Base-by-base conservation (phyloP, 1,140 invertebrate species). In the Apis cerana region DNA sequence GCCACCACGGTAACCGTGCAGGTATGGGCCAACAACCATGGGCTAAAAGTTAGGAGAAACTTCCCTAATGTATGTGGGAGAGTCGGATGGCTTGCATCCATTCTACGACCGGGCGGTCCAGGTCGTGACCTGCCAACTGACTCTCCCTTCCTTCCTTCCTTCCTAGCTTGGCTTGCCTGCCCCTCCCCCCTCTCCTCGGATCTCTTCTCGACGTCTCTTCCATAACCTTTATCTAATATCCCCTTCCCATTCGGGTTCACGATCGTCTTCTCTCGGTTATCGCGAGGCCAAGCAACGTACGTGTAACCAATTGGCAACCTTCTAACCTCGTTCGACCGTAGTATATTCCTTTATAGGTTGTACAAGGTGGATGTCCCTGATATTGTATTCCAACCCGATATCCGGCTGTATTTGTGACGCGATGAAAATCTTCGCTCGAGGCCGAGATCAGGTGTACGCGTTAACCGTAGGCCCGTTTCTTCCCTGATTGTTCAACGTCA, bases 51-150 rank as follows among this genome's bases (percentile, higher is more conserved):
- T 91, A 72, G 79, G 75, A 86, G 83, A 89, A 92, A 93, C 90
- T 92, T 92, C 82, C 33, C 87, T 92, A 92, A 92, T 92, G 91
- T 90, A 92, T 91, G 91, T 91, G 91, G 86, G 90, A 91, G 89
- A 91, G 82, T 86, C 87, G 80, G 86, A 89, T 85, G 85, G 88
- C 89, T 90, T 78, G 91, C 88, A 89, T 90, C 90, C 91, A 86
- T 85, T 89, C 83, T 86, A 89, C 86, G 88, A 91, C 89, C 87
- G 89, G 89, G 78, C 82, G 85, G 89, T 88, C 83, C 87, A 85
- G 91, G 89, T 92, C 91, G 88, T 91, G 91, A 92, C 91, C 89
- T 87, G 88, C 83, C 81, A 76, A 88, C 84, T 85, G 65, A 58
- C 48, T 17, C 72, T 27, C 52, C 85, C 43, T 67, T 80, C 70